Evolutionary conservation across 2,797 vertebrate genomes (phyloP).

Genomic region (Melanotaenia pygmaea): DNA sequence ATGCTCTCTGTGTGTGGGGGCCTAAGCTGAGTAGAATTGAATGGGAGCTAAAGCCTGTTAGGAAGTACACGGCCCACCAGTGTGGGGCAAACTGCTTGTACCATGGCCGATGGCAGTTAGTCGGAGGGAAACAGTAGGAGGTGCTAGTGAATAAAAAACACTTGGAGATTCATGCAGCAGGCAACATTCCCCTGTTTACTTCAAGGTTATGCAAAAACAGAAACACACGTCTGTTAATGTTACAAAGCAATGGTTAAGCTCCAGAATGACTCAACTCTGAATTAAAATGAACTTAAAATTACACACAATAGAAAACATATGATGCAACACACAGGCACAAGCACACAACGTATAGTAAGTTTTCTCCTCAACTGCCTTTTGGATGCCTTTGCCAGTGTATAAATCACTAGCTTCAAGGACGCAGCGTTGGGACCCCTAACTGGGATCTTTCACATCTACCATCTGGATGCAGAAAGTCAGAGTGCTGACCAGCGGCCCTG

Average conservation of each 20-base stretch:
- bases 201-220: constrained; percentile 60
- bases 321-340: not conserved
- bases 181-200: constrained; percentile 54
- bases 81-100: constrained; percentile 43
- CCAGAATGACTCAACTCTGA: constrained; percentile 3
- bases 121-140: constrained; percentile 74
- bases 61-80: constrained; percentile 19
- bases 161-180: constrained; percentile 62
- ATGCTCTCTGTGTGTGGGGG: constrained; percentile 36
- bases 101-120: constrained; percentile 59
- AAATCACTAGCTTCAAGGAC: constrained; percentile 83
- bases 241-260: constrained; percentile 26
- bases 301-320: constrained; percentile 10
- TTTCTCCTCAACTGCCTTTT: constrained; percentile 60
- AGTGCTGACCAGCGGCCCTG: constrained; percentile 79
- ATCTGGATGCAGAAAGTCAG: constrained; percentile 79
- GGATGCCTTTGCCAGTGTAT: constrained; percentile 75
- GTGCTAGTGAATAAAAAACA: constrained; percentile 61
- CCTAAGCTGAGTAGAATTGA: constrained; percentile 13
- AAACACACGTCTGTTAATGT: constrained; percentile 50
- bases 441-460: constrained; percentile 80
- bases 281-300: constrained; percentile 15
- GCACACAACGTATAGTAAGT: constrained; percentile 42
- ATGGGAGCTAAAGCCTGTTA: constrained; percentile 36
- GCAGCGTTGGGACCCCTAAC: constrained; percentile 79